phyloP scores from a whole-genome alignment of 2,797 vertebrate species.

The Urocyon cinereoargenteus region DNA sequence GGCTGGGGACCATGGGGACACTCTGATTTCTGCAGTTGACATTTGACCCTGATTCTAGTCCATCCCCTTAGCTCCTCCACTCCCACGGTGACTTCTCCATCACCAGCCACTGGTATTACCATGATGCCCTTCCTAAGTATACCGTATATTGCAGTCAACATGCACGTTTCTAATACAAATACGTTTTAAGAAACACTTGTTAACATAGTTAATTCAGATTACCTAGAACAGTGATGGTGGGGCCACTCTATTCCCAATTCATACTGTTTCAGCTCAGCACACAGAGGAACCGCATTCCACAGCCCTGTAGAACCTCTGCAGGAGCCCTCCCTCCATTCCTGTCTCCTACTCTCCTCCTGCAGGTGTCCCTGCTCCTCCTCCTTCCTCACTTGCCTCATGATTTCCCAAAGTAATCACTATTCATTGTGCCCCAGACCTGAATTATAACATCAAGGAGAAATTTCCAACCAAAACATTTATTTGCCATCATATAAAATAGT shows the following conservation, averaged over 20 bases:
- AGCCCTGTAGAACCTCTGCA: neutral
- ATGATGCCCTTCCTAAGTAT: neutral
- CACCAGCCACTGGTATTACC: neutral
- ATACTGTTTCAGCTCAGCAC: neutral
- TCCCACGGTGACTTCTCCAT: neutral
- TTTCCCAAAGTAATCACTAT: neutral
- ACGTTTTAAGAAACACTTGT: neutral
- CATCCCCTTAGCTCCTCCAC: neutral
- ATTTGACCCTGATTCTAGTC: neutral
- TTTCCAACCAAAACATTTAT: neutral
- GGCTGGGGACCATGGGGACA: neutral
- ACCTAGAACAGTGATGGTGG: neutral
- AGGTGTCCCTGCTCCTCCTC: neutral
- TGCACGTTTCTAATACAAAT: neutral
- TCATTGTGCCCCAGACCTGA: neutral
- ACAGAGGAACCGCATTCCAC: neutral
- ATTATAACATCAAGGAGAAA: neutral
- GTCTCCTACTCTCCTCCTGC: neutral
- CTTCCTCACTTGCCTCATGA: neutral
- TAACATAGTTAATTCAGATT: neutral
- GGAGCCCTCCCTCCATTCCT: neutral
- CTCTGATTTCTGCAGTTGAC: neutral
- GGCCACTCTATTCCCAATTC: neutral
- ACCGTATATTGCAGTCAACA: neutral
- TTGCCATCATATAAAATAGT: neutral